These are phyloP conservation scores for Hemichromis elongatus DNA, from an alignment of 2,113 vertebrate genomes.

Conservation along the genomic window DNA sequence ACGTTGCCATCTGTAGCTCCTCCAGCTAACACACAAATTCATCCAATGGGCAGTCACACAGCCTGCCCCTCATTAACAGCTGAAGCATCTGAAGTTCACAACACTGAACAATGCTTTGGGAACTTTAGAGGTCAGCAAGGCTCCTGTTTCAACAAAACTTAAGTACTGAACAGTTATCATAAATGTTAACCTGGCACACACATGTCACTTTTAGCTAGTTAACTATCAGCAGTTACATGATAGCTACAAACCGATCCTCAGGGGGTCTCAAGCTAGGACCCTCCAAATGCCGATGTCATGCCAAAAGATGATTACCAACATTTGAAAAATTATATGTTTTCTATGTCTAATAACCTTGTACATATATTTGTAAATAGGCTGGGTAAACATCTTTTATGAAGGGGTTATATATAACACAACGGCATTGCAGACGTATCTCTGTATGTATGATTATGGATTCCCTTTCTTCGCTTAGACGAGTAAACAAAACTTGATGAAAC, in stretches of 20 bases:
- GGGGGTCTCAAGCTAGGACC: neutral
- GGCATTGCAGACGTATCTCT: neutral
- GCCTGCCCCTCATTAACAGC: neutral
- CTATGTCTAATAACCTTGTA: neutral
- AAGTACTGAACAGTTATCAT: neutral
- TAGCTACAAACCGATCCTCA: neutral
- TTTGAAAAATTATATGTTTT: neutral
- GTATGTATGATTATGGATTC: neutral
- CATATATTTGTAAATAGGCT: neutral
- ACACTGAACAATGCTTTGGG: neutral
- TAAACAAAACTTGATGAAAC: neutral
- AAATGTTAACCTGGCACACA: neutral
- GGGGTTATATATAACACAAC: neutral
- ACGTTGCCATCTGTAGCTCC: neutral
- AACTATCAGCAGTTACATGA: neutral
- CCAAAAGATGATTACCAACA: neutral
- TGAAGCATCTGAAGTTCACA: neutral
- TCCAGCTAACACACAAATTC: neutral
- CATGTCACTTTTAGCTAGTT: neutral
- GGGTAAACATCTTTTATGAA: neutral
- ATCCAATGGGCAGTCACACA: neutral
- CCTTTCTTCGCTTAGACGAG: neutral
- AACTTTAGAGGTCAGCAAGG: neutral
- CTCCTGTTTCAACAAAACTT: neutral
- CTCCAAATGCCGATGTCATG: neutral